These are phyloP conservation scores for Neoascia interrupta DNA, from an alignment of 2,888 invertebrate genomes.

Conservation along the genomic window DNA sequence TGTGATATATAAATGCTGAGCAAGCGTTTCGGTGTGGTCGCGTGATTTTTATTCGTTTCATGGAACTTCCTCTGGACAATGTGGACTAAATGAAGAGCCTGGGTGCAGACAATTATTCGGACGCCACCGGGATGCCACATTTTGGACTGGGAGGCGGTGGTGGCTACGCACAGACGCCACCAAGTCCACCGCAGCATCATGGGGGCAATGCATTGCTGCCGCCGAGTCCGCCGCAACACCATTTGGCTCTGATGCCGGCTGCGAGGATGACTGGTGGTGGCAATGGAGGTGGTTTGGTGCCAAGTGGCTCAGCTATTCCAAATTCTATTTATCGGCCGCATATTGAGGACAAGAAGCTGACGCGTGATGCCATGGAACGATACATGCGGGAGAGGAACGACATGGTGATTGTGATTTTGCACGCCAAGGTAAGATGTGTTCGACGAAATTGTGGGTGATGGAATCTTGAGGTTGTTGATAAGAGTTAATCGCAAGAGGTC, in stretches of 20 bases:
- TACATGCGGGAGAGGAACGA: slow-evolving; percentile 96
- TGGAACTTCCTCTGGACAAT: slow-evolving; percentile 36
- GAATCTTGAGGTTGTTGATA: too few relatives aligned
- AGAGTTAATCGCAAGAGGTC: too few relatives aligned
- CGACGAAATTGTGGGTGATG: too few relatives aligned
- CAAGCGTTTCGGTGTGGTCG: slow-evolving; percentile 41
- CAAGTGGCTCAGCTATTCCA: slow-evolving; percentile 71
- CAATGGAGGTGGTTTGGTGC: slow-evolving; percentile 66
- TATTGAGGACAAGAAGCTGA: slow-evolving; percentile 85
- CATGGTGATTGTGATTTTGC: slow-evolving; percentile 97
- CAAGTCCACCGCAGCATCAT: slow-evolving; percentile 86
- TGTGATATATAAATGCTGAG: slow-evolving; percentile 63
- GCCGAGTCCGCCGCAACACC: slow-evolving; percentile 72
- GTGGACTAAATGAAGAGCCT: slow-evolving; percentile 71
- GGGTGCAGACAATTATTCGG: slow-evolving; percentile 71
- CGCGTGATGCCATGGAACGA: slow-evolving; percentile 90
- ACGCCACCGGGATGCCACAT: slow-evolving; percentile 76
- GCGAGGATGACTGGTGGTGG: slow-evolving; percentile 50
- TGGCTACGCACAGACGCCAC: slow-evolving; percentile 89
- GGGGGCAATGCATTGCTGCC: slow-evolving; percentile 71
- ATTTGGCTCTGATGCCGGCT: slow-evolving; percentile 76
- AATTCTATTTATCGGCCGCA: slow-evolving; percentile 76
- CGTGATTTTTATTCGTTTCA: slow-evolving; percentile 25
- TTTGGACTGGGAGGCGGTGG: slow-evolving; percentile 79
- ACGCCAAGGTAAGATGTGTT: slow-evolving; percentile 89